phyloP scores from a whole-genome alignment of 2,113 vertebrate genomes.

The Alaudala cheleensis region DNA sequence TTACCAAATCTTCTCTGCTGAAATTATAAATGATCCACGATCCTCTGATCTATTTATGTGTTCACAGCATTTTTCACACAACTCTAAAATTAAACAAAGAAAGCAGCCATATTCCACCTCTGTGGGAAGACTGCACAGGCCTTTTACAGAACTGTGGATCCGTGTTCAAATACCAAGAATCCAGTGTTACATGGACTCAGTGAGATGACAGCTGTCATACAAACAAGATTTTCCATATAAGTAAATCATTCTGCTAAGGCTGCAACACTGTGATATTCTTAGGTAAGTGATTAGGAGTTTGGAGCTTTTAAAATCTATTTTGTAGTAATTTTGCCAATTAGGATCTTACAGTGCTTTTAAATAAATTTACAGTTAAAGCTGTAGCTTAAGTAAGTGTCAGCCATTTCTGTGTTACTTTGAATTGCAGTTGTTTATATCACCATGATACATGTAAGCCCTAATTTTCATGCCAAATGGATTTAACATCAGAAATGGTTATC shows the following conservation, averaged over 20 bases:
- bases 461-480: neutral
- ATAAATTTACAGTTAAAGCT: neutral
- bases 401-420: neutral
- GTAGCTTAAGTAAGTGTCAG: neutral
- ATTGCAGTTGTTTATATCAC: neutral
- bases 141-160: neutral
- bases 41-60: neutral
- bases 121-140: neutral
- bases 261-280: neutral
- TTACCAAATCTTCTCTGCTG: neutral
- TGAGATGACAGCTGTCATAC: neutral
- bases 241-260: neutral
- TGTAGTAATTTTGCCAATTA: neutral
- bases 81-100: neutral
- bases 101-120: neutral
- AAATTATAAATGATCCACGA: neutral
- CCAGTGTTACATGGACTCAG: neutral
- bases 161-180: neutral
- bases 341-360: neutral
- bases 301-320: neutral
- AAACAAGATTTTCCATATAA: neutral
- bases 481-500: neutral
- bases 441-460: neutral
- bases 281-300: neutral
- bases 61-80: neutral